Evolutionary conservation across 2,888 invertebrate genomes (phyloP), one percentile per base, ranked within the genome.

Genomic region (Laspeyria flexula): DNA sequence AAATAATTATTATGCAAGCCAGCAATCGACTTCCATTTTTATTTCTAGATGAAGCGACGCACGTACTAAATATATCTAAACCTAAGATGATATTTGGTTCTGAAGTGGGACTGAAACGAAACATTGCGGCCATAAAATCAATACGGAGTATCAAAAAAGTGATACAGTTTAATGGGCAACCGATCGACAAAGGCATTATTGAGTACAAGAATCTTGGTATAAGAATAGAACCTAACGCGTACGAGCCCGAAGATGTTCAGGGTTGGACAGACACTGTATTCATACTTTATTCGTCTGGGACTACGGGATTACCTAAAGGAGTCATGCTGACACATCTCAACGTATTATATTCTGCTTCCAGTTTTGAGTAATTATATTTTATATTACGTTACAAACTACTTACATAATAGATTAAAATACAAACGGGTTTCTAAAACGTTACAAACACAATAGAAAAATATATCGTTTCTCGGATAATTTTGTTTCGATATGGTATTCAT

Each of bases 231-330:
- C 64, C 67, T 11, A 13, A 44, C 5, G 52, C 58, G 9, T 83
- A 68, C 25, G 75, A 77, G 34, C 66, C 74, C 0, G 65, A 49
- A 18, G 71, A 73, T 0, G 77, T 80, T 3, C 67, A 76, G 5
- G 81, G 81, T 7, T 68, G 71, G 61, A 55, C 70, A 0, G 82
- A 83, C 38, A 61, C 66, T 0, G 75, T 71, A 0, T 81, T 93
- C 53, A 81, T 94, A 34, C 88, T 94, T 4, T 94, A 94, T 73
- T 94, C 94, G 0, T 94, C 94, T 44, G 93, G 97, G 0, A 97
- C 97, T 0, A 97, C 96, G 0, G 96, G 97, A 0, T 85, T 96
- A 38, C 96, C 96, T 0, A 96, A 96, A 83, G 96, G 96, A 13
- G 96, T 96, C 0, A 93, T 94, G 93, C 80, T 96, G 18, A 94